Evolutionary conservation across 1,140 invertebrate genomes (phyloP), one percentile per base, ranked within the genome.

Genomic region (Maconellicoccus hirsutus): DNA sequence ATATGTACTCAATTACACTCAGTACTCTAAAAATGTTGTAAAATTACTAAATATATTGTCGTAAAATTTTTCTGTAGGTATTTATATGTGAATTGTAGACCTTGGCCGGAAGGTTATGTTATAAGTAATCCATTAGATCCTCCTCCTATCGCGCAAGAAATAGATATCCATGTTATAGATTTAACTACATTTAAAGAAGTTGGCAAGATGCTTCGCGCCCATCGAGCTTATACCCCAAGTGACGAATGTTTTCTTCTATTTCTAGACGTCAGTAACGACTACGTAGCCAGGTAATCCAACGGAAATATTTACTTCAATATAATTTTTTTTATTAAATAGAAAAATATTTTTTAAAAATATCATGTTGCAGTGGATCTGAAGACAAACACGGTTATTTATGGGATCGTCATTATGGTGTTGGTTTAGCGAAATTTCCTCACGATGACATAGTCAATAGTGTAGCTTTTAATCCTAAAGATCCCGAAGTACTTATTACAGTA

Each of bases 211-310:
- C 77, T 91, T n/a, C 82, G 89, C 71, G 84, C 90, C 14, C 92
- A 94, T 77, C 90, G 89, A 79, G 91, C 91, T 1, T 94, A 91
- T 76, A 93, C 92, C 4, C 86, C 90, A 6, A 92, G 92, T 77
- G 90, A 91, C 71, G 91, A 93, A 78, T 94, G 91, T 76, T 94
- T 93, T 79, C 93, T 93, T 75, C 92, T 94, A 75, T 94, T 93
- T 79, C 81, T 94, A 19, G 90, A 94, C 80, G 91, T 93, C 4
- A 89, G 86, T 75, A 83, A 92, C 73, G 85, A 92, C 78, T 94
- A 91, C 81, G 89, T 94, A 8, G 91, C 91, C 33, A 93, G 89
- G 89, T 90, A 81, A 14, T 6, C 33, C 14, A 14, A 7, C 14
- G 33, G 81, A 74, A 12, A 59, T 19, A n/a, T n/a, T n/a, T n/a